Conservation (phyloP, 2,888 invertebrate species). For the Aspidiotus destructor region DNA sequence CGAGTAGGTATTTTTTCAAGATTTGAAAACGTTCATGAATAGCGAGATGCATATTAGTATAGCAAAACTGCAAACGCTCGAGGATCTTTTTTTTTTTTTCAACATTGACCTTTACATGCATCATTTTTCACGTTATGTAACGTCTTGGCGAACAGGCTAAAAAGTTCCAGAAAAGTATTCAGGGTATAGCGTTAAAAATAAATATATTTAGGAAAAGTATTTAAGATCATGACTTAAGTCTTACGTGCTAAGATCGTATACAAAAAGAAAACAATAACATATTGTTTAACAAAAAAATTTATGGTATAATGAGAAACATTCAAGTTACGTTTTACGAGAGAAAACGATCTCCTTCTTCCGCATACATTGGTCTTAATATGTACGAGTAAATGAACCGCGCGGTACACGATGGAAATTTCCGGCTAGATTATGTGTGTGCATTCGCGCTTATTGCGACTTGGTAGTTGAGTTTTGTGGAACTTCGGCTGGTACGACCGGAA, state of each 20-base stretch:
- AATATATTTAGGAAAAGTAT: slow-evolving; percentile 15
- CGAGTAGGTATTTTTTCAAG: too few species aligned
- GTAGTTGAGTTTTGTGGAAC: slow-evolving; percentile 37
- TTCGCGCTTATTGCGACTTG: slow-evolving; percentile 31
- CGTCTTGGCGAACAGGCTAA: too few species aligned
- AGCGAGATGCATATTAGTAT: too few species aligned
- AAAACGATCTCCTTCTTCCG: not conserved
- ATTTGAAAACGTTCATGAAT: too few species aligned
- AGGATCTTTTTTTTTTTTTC: too few species aligned
- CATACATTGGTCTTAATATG: too few species aligned
- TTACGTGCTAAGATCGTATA: slow-evolving; percentile 13
- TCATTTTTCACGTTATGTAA: too few species aligned
- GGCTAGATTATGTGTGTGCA: not conserved
- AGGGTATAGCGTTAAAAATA: slow-evolving; percentile 2
- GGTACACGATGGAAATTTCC: not conserved
- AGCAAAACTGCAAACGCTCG: too few species aligned
- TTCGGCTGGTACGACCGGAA: slow-evolving; percentile 50
- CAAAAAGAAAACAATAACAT: not conserved
- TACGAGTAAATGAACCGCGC: too few species aligned
- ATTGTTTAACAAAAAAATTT: slow-evolving; percentile 1
- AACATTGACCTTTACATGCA: too few species aligned
- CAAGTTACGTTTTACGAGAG: not conserved
- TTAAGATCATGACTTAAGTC: slow-evolving; percentile 13
- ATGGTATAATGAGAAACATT: not conserved
- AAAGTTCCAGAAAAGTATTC: too few species aligned